Percentiles rank a stretch among this genome's conserved stretches.
phyloP scores from a whole-genome alignment of 2,888 invertebrate species.

The Pammene fasciana region DNA sequence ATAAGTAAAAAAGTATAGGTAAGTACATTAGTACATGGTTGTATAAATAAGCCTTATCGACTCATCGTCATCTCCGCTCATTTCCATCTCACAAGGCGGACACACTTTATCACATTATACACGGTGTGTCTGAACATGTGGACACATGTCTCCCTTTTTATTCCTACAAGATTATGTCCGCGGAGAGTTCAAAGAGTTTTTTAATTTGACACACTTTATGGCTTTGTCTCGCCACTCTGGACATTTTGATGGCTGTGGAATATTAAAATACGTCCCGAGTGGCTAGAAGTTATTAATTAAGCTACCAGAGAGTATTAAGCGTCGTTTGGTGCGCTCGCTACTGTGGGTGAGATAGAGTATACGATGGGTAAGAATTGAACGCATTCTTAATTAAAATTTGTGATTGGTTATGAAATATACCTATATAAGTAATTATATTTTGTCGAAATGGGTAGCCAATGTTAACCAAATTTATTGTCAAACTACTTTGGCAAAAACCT shows the following conservation, averaged over 20 bases:
- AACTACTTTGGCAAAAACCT: too few species aligned
- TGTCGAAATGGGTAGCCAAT: neutral
- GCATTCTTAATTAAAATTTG: neutral
- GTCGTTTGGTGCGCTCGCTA: conserved; percentile 38
- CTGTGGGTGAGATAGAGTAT: conserved; percentile 23
- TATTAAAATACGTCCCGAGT: conserved; percentile 53
- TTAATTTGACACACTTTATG: conserved; percentile 80
- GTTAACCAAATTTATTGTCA: too few species aligned
- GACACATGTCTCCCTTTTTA: conserved; percentile 80
- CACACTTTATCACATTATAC: conserved; percentile 74
- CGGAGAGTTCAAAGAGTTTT: conserved; percentile 77
- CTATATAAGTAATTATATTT: neutral
- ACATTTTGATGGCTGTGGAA: conserved; percentile 62
- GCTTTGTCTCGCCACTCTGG: conserved; percentile 56
- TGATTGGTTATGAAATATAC: neutral
- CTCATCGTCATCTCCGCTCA: conserved; percentile 22
- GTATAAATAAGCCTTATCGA: too few species aligned
- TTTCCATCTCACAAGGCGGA: conserved; percentile 46
- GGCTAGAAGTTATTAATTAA: conserved; percentile 54
- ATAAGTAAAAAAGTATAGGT: too few species aligned
- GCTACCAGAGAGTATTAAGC: conserved; percentile 48
- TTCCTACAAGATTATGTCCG: conserved; percentile 71
- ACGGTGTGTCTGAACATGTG: conserved; percentile 74
- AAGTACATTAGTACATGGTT: too few species aligned
- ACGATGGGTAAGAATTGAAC: neutral